A percentile compares a stretch with the other conserved stretches of the same genome.
Conservation (phyloP, 2,113 vertebrate species). For the Clarias batrachus region DNA sequence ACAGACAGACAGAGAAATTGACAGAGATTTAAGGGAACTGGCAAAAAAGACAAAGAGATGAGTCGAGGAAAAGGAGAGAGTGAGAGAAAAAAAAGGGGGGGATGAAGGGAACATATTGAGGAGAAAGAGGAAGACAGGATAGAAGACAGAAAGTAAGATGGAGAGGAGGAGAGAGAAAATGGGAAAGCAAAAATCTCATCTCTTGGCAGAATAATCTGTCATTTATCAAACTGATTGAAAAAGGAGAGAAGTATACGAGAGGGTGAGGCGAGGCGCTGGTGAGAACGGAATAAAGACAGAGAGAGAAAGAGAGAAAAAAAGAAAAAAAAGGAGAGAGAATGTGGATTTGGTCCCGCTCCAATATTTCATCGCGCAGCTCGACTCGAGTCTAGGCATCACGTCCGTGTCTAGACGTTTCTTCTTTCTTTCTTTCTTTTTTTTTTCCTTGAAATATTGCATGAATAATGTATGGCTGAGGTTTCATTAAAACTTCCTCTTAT, state of each 20-base stretch:
- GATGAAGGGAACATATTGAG: slow-evolving; percentile 46
- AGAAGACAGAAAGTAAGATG: slow-evolving; percentile 14
- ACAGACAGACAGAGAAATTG: slow-evolving; percentile 29
- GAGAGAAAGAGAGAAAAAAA: slow-evolving; percentile 36
- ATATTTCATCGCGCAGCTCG: slow-evolving; percentile 35
- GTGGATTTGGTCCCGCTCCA: slow-evolving; percentile 56
- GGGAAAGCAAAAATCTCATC: slow-evolving; percentile 69
- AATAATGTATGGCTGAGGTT: slow-evolving; percentile 75
- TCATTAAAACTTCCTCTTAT: slow-evolving; percentile 69
- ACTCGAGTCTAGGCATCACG: not conserved
- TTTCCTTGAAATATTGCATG: slow-evolving; percentile 66
- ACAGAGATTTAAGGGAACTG: slow-evolving; percentile 49
- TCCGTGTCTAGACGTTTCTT: slow-evolving; percentile 65
- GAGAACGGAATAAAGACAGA: slow-evolving; percentile 35
- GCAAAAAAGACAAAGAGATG: slow-evolving; percentile 27
- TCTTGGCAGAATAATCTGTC: slow-evolving; percentile 71
- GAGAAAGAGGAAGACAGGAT: slow-evolving; percentile 38
- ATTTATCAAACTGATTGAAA: slow-evolving; percentile 74
- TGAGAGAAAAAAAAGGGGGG: slow-evolving; percentile 24
- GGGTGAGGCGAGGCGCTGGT: slow-evolving; percentile 26
- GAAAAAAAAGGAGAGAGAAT: slow-evolving; percentile 43
- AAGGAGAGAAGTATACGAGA: slow-evolving; percentile 47
- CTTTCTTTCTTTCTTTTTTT: slow-evolving; percentile 55
- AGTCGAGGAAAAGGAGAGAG: slow-evolving; percentile 36
- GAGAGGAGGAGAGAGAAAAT: slow-evolving; percentile 34